Conservation (phyloP, 2,113 vertebrate species). For the Gopherus evgoodei region DNA sequence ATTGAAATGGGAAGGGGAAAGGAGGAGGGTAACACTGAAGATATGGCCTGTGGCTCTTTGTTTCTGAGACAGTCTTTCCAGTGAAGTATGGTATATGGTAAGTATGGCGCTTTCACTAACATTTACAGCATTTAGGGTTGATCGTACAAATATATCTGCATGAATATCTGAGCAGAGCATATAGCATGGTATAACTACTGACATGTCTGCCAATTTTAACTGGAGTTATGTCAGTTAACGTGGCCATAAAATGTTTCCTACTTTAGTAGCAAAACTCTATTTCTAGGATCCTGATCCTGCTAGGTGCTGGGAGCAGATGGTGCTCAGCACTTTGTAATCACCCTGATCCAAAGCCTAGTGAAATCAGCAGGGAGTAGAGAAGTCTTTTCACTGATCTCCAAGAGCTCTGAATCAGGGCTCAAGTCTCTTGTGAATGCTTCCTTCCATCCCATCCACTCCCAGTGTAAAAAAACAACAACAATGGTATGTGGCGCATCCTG, state of each 20-base stretch:
- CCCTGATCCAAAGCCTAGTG: not conserved
- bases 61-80: not conserved
- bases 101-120: not conserved
- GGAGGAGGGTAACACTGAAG: not conserved
- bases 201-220: not conserved
- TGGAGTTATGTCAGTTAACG: not conserved
- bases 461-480: not conserved
- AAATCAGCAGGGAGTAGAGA: not conserved
- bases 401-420: not conserved
- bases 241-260: not conserved
- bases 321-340: rapidly evolving
- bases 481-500: rapidly evolving
- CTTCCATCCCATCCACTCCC: rapidly evolving
- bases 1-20: not conserved
- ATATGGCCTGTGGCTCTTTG: not conserved
- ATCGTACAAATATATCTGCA: not conserved
- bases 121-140: not conserved
- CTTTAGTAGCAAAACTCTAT: not conserved
- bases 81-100: not conserved
- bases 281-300: not conserved
- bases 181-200: not conserved
- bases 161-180: not conserved
- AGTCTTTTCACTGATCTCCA: not conserved
- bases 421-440: rapidly evolving
- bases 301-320: rapidly evolving